Percentiles rank a stretch among this genome's conserved stretches.
Evolutionary conservation across 2,888 invertebrate species (phyloP).

Genomic region (Amphimallon solstitiale): DNA sequence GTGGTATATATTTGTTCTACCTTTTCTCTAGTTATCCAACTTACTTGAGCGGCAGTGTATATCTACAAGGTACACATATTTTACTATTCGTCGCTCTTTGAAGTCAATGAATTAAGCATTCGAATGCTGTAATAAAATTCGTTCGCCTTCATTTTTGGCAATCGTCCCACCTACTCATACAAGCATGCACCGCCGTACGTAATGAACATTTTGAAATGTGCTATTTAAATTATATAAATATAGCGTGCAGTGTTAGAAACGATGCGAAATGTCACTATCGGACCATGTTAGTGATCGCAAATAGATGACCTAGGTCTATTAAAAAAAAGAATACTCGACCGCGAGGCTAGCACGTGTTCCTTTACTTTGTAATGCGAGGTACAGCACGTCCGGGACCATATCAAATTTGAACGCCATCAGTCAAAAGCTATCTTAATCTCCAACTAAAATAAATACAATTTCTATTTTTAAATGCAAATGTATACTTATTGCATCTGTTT

Average conservation of each 20-base stretch:
- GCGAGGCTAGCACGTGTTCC: conserved; percentile 6
- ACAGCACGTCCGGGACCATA: neutral
- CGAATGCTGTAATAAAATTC: too few relatives aligned
- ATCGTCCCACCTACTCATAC: neutral
- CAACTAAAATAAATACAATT: too few relatives aligned
- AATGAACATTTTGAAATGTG: conserved; percentile 8
- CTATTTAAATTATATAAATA: conserved; percentile 7
- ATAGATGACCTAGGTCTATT: conserved; percentile 29
- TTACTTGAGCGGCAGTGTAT: too few relatives aligned
- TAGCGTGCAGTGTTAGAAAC: neutral
- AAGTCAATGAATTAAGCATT: too few relatives aligned
- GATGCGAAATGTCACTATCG: conserved; percentile 17
- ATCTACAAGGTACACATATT: too few relatives aligned
- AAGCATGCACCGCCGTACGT: too few relatives aligned
- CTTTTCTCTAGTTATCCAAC: too few relatives aligned
- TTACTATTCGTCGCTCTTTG: too few relatives aligned
- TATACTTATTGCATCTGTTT: too few relatives aligned
- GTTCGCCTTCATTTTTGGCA: too few relatives aligned
- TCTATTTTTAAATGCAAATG: too few relatives aligned
- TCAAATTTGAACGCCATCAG: neutral
- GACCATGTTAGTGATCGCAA: conserved; percentile 16
- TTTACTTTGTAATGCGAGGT: neutral
- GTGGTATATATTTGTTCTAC: too few relatives aligned
- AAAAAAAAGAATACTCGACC: conserved; percentile 3
- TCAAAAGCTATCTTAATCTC: neutral